These are phyloP conservation scores for Hemithea aestivaria DNA, from an alignment of 2,888 invertebrate species.

Conservation along the genomic window DNA sequence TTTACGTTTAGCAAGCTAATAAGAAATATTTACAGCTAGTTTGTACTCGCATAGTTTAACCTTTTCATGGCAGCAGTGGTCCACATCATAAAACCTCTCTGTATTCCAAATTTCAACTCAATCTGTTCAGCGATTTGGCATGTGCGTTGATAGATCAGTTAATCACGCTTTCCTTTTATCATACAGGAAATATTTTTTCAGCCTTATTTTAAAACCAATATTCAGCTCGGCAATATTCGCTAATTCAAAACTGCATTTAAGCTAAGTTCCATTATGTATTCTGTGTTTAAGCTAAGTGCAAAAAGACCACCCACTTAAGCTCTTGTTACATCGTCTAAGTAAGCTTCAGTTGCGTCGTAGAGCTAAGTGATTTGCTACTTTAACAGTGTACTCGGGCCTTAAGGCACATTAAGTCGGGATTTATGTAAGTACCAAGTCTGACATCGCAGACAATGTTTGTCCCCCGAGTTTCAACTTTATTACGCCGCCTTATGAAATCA, in stretches of 20 bases:
- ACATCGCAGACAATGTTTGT: conserved; percentile 19
- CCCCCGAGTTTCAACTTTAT: conserved; percentile 22
- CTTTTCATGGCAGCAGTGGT: too few relatives aligned
- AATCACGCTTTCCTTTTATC: too few relatives aligned
- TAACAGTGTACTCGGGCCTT: conserved; percentile 15
- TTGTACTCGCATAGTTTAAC: too few relatives aligned
- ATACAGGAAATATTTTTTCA: too few relatives aligned
- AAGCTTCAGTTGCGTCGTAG: conserved; percentile 7
- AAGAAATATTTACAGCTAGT: too few relatives aligned
- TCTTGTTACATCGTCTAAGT: conserved; percentile 12
- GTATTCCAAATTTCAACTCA: too few relatives aligned
- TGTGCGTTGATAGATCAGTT: too few relatives aligned
- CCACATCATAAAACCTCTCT: too few relatives aligned
- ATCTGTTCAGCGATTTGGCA: too few relatives aligned
- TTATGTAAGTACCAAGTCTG: conserved; percentile 25
- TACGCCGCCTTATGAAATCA: conserved; percentile 15
- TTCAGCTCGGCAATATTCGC: too few relatives aligned
- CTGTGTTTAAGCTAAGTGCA: conserved; percentile 2
- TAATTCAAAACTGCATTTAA: background rate
- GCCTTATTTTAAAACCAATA: too few relatives aligned
- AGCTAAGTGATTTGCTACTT: conserved; percentile 19
- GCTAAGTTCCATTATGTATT: background rate
- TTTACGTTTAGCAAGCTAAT: too few relatives aligned
- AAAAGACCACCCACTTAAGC: conserved; percentile 10
- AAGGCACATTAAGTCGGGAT: conserved; percentile 24